phyloP scores from a whole-genome alignment of 92 coral and sea anemone species.

The Zoanthus sociatus region DNA sequence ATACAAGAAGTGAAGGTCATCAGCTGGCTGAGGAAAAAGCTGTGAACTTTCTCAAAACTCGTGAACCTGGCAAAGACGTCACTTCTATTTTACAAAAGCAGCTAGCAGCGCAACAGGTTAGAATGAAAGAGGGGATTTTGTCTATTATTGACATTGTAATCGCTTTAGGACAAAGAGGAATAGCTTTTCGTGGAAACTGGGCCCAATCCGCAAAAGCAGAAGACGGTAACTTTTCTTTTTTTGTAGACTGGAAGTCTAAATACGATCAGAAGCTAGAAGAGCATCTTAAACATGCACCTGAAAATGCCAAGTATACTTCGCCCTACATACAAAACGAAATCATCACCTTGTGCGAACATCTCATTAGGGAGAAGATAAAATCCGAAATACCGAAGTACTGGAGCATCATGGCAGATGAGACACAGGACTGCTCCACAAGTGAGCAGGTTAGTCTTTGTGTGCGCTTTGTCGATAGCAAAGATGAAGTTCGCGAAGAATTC shows the following conservation, averaged over 20 bases:
- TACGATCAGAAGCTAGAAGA: conserved; percentile 53
- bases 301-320: conserved; percentile 46
- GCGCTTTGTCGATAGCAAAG: conserved; percentile 50
- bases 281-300: conserved; percentile 48
- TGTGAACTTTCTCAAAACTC: conserved; percentile 55
- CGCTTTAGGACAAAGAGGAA: conserved; percentile 55
- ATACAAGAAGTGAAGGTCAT: conserved; percentile 40
- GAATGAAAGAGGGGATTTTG: conserved; percentile 33
- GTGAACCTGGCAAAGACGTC: conserved; percentile 51
- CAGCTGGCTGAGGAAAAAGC: conserved; percentile 46
- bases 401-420: conserved; percentile 52
- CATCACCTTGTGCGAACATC: conserved; percentile 46
- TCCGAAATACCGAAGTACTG: conserved; percentile 57
- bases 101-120: conserved; percentile 37
- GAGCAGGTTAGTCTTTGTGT: conserved; percentile 59
- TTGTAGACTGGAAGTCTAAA: conserved; percentile 59
- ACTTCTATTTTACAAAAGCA: conserved; percentile 11
- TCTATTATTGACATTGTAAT: conserved; percentile 53
- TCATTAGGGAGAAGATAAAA: conserved; percentile 44
- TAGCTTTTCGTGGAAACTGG: conserved; percentile 59
- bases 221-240: conserved; percentile 42
- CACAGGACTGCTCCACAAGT: conserved; percentile 53
- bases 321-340: conserved; percentile 57
- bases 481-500: conserved; percentile 72
- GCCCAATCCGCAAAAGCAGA: conserved; percentile 46